These are phyloP conservation scores for Odontothrips loti DNA, from an alignment of 2,888 invertebrate species.

Conservation along the genomic window DNA sequence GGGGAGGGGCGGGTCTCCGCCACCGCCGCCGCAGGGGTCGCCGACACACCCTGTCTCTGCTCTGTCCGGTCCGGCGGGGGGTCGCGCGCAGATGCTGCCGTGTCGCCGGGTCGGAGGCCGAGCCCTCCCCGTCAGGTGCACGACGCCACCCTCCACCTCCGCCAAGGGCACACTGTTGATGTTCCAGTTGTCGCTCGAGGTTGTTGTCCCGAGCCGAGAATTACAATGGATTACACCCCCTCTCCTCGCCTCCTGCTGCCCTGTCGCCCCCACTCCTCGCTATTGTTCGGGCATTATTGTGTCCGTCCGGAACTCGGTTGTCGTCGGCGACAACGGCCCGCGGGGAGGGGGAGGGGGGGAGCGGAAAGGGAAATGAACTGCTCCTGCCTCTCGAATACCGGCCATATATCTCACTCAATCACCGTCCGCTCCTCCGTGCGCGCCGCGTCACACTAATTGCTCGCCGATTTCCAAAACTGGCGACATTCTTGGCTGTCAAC, in stretches of 20 bases:
- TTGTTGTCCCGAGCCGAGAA: neutral
- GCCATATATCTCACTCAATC: neutral
- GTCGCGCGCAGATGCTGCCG: too few relatives aligned
- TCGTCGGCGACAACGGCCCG: neutral
- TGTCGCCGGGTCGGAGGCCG: too few relatives aligned
- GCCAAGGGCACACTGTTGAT: neutral
- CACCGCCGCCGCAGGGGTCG: neutral
- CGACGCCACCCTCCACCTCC: neutral
- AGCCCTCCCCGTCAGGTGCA: neutral
- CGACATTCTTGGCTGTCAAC: neutral
- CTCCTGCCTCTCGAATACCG: neutral
- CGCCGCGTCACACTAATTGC: neutral
- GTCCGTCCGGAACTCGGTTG: neutral
- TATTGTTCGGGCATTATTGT: constrained; percentile 8
- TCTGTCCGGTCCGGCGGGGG: too few relatives aligned
- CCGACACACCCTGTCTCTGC: neutral
- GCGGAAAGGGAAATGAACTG: neutral
- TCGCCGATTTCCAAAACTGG: neutral
- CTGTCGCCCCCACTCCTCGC: neutral
- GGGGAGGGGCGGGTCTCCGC: neutral
- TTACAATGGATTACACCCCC: constrained; percentile 12
- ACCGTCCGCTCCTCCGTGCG: neutral
- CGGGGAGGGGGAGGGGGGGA: neutral
- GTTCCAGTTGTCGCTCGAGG: constrained; percentile 15
- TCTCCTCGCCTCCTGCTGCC: neutral